Evolutionary conservation across 1,140 invertebrate genomes (phyloP), one percentile per base, ranked within the genome.

Genomic region (Penaeus japonicus): DNA sequence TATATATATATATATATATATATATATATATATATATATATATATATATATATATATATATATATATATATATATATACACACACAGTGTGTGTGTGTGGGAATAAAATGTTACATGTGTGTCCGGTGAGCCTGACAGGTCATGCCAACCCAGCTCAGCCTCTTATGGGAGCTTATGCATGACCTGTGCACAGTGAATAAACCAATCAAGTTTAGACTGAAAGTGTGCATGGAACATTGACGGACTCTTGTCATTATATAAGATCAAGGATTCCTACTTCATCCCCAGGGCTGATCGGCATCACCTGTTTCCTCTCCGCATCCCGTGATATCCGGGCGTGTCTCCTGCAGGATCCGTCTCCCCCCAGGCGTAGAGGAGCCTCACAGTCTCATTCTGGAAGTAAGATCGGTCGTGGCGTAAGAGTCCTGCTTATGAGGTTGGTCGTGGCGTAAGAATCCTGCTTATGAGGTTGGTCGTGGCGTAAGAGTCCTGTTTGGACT

Each of bases 351-450:
- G 89, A 30, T 89, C 89, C 1, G 47, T 39, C 1, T 70, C 47
- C 5, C 84, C 89, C 89, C 89, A 89, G 2, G 89, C 89, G 59
- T 86, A 89, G 7, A 89, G 73, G 47, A 89, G 62, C 12, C 84
- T 55, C n/a, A 86, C 81, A 12, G 89, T 86, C 54, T 89, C 89
- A 39, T 89, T 89, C 89, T 89, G 75, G 18, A 54, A 30, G 73
- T 32, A 24, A 20, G 24, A 80, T 15, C 17, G 32, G 12, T 32
- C 10, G 17, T 15, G 65, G 27, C 5, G 65, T 12, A 15, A 15
- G 10, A 17, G 24, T 73, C 5, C 17, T 73, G 0, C 27, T 30
- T 10, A 62, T 15, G 7, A 65, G 24, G n/a, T 30, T 30, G 57
- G 12, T 32, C 10, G 17, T 15, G 65, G 27, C 5, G 65, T 12